Base-by-base conservation (phyloP, 2,113 vertebrate species). In the Brachirus orientalis region DNA sequence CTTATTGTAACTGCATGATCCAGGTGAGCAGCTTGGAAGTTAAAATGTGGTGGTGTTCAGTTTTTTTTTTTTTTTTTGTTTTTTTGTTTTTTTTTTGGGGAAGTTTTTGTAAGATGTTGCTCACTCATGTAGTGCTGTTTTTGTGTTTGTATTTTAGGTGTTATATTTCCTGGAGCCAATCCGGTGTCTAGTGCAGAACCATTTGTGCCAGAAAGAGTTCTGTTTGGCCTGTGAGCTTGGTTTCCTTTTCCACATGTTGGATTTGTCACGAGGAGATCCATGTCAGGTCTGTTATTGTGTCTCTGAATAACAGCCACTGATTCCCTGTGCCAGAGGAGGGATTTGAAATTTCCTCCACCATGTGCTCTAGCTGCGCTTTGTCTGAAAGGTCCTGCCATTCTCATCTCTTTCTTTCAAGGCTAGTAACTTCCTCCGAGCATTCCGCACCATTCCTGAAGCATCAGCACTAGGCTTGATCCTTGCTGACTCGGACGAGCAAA, bases 1-100 rank as follows among this genome's bases (percentile, higher is more conserved):
- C 98, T 28, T 99, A 99, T 93, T 99, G 98, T 82, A 99, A 99
- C 92, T 98, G 97, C 90, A 99, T 99, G 97, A 97, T 99, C 69
- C 98, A 99, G 94, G 98, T 98, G 75, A 86, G 79, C 18, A 7
- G 2, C 17, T 1, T 4, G 36, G 17, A 10, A 5, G n/a, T n/a
- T 54, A 3, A 5, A 5, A 4, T 43, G 38, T 10, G 9, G 2
- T 43, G 11, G 3, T 41, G 8, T 41, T 41, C 40, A 12, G 40
- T 41, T 13, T 13, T 8, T 13, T 40, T 40, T 40, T 2, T 40
- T 40, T 40, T 5, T 33, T 17, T 0, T 16, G 7, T 11, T 4
- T 6, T 28, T 13, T 10, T 47, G 8, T 55, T 6, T 43, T 43
- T 22, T 50, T 18, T 64, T n/a, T n/a, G n/a, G n/a, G n/a, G n/a